Evolutionary conservation across 2,797 vertebrate species (phyloP).

Genomic region (Glossophaga mutica): DNA sequence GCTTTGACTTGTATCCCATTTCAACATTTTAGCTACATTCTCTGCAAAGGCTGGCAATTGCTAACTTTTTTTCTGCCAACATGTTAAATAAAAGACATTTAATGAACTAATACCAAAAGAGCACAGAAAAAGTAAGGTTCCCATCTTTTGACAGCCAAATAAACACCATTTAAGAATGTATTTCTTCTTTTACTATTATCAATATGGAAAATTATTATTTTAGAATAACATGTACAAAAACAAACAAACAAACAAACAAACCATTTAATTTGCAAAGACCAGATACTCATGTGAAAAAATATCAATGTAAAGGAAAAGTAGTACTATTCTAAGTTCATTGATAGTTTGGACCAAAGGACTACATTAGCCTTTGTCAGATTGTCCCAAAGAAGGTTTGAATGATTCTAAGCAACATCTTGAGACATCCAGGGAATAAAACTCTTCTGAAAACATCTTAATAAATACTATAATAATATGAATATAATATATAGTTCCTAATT

Average conservation of each 20-base stretch:
- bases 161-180: neutral
- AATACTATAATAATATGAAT: neutral
- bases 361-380: neutral
- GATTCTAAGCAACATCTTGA: neutral
- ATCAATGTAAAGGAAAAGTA: neutral
- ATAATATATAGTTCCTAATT: neutral
- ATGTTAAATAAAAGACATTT: conserved; percentile 24
- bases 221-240: neutral
- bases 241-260: neutral
- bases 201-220: conserved; percentile 23
- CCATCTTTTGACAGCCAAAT: neutral
- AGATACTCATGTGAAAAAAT: neutral
- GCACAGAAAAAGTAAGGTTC: neutral
- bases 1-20: neutral
- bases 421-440: neutral
- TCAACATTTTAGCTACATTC: conserved; percentile 47
- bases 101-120: conserved; percentile 8
- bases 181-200: conserved; percentile 9
- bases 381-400: neutral
- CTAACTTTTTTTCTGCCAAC: conserved; percentile 2
- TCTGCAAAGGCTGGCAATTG: conserved; percentile 13
- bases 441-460: conserved; percentile 26
- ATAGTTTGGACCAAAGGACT: neutral
- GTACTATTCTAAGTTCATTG: neutral
- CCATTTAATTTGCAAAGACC: conserved; percentile 7